Evolutionary conservation across 2,113 vertebrate genomes (phyloP).

Genomic region (Ancistrus triradiatus): DNA sequence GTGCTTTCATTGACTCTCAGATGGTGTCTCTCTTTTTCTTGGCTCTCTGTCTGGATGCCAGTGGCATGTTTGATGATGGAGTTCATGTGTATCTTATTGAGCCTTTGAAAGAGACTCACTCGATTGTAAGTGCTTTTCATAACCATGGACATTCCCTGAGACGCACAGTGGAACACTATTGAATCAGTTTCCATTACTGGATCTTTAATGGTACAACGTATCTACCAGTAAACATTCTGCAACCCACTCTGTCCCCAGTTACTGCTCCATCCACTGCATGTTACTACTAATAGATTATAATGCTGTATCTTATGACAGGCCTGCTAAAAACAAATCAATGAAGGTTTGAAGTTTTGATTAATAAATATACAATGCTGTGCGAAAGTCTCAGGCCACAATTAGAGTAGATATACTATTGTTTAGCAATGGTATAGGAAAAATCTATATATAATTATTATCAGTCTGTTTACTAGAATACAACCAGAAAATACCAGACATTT

Average conservation of each 20-base stretch:
- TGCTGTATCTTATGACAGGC: background rate
- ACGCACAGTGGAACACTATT: background rate
- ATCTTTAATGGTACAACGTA: background rate
- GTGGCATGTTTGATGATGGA: constrained; percentile 93
- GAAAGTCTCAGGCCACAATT: no score
- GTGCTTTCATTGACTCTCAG: background rate
- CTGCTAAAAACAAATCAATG: background rate
- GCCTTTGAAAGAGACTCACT: constrained; percentile 78
- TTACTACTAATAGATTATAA: background rate
- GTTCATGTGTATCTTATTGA: constrained; percentile 85
- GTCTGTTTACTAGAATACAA: no score
- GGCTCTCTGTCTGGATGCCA: constrained; percentile 56
- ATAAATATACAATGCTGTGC: no score
- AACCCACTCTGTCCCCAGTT: background rate
- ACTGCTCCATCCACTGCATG: background rate
- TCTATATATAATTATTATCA: no score
- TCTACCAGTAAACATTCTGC: background rate
- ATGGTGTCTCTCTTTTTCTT: constrained; percentile 22
- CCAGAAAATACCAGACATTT: no score
- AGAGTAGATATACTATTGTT: no score
- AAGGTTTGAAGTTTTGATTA: no score
- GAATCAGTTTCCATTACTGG: background rate
- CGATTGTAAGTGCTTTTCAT: constrained; percentile 73
- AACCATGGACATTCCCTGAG: background rate
- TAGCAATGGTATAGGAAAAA: no score